These are phyloP conservation scores for Etheostoma nigrum DNA, from an alignment of 2,797 vertebrate species.

Conservation along the genomic window DNA sequence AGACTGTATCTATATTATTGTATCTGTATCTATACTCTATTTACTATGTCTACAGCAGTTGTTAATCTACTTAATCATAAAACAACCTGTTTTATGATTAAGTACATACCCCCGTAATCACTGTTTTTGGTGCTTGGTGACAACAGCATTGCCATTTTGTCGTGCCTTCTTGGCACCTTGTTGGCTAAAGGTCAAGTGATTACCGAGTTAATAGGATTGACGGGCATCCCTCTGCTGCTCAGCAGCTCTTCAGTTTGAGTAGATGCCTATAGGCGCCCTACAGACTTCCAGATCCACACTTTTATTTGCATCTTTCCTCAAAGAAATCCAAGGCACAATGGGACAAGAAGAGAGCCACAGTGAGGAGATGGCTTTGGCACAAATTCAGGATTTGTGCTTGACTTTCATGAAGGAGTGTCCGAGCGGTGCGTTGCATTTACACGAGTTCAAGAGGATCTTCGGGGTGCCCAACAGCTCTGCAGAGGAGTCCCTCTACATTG, in stretches of 20 bases:
- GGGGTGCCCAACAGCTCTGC: constrained; percentile 57
- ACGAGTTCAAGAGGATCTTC: constrained; percentile 82
- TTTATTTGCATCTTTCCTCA: background rate
- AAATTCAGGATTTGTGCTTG: constrained; percentile 79
- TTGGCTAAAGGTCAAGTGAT: constrained; percentile 26
- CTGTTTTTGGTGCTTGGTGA: background rate
- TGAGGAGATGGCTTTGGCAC: constrained; percentile 66
- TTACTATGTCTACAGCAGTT: too few relatives aligned
- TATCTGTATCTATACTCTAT: too few relatives aligned
- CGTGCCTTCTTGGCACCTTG: background rate
- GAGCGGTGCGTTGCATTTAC: constrained; percentile 73
- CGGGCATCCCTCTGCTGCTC: background rate
- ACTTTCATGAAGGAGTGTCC: constrained; percentile 80
- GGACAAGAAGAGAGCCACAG: constrained; percentile 58
- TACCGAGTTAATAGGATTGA: constrained; percentile 27
- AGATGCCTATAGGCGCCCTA: background rate
- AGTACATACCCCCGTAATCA: background rate
- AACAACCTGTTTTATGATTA: constrained; percentile 1
- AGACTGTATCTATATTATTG: too few relatives aligned
- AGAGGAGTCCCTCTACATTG: constrained; percentile 76
- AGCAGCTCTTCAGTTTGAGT: constrained; percentile 21
- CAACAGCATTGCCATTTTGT: constrained; percentile 1
- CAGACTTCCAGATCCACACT: background rate
- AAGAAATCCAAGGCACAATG: constrained; percentile 31
- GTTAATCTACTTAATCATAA: too few relatives aligned